A percentile compares a stretch with the other conserved stretches of the same genome.
Conservation (phyloP, 2,113 vertebrate genomes). For the Melanerpes aurifrons region DNA sequence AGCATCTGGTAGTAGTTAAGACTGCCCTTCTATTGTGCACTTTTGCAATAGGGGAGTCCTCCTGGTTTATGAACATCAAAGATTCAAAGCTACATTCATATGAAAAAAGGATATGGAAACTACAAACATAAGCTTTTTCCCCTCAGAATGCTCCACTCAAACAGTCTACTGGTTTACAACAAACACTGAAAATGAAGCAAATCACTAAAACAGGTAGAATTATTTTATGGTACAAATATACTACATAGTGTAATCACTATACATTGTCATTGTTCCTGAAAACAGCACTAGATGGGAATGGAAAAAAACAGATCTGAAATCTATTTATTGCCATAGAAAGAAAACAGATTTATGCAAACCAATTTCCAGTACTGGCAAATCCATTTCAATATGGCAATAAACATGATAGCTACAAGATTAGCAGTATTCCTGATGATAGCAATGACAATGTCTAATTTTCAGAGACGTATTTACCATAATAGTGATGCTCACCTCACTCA, state of each 20-base stretch:
- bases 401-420: conserved; percentile 10
- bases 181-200: background rate
- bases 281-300: background rate
- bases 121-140: background rate
- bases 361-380: conserved; percentile 11
- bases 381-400: conserved; percentile 48
- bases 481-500: conserved; percentile 22
- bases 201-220: background rate
- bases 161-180: background rate
- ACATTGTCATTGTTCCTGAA: background rate
- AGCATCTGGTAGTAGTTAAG: background rate
- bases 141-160: background rate
- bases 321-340: background rate
- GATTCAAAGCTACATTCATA: background rate
- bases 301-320: conserved; percentile 11
- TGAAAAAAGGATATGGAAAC: background rate
- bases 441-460: conserved; percentile 46
- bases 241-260: background rate
- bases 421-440: conserved; percentile 16
- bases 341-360: background rate
- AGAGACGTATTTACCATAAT: conserved; percentile 44
- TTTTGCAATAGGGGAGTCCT: background rate
- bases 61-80: background rate
- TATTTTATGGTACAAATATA: background rate
- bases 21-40: background rate